Evolutionary conservation across 2,113 vertebrate species (phyloP).

Genomic region (Silurus asotus): DNA sequence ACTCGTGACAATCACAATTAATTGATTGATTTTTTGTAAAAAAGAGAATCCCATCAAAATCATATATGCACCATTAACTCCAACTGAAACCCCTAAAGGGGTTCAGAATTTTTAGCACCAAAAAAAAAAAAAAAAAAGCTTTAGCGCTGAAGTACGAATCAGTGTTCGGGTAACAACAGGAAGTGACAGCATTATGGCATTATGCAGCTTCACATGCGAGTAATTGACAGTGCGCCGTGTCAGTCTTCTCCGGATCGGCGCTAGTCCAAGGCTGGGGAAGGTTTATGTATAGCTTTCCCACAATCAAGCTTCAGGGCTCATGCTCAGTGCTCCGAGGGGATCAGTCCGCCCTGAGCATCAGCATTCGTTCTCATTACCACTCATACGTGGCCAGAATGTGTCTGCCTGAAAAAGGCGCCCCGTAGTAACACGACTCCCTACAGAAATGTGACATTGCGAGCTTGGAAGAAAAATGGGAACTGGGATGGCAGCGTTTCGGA

Average conservation of each 20-base stretch:
- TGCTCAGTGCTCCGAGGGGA: conserved; percentile 50
- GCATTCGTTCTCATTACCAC: conserved; percentile 73
- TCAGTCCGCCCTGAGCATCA: conserved; percentile 57
- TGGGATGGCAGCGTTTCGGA: conserved; percentile 49
- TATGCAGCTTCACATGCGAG: not conserved
- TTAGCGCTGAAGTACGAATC: not conserved
- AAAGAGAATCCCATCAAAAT: too few species aligned
- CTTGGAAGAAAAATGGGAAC: conserved; percentile 57
- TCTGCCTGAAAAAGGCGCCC: conserved; percentile 49
- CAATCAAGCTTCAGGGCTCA: conserved; percentile 8
- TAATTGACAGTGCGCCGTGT: not conserved
- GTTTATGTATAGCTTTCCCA: conserved; percentile 11
- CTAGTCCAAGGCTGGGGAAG: not conserved
- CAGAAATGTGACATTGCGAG: conserved; percentile 69
- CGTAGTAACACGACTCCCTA: conserved; percentile 59
- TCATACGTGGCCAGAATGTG: conserved; percentile 66
- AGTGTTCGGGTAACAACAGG: not conserved
- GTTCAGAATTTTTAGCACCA: too few species aligned
- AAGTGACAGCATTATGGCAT: conserved; percentile 2
- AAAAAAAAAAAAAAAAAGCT: not conserved
- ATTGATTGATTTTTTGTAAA: too few species aligned
- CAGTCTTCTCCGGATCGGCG: not conserved
- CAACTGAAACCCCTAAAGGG: too few species aligned
- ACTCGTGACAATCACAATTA: too few species aligned
- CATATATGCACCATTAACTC: too few species aligned